Evolutionary conservation across 1,140 invertebrate genomes (phyloP), one percentile per base, ranked within the genome.

Genomic region (Pomacea maculata): DNA sequence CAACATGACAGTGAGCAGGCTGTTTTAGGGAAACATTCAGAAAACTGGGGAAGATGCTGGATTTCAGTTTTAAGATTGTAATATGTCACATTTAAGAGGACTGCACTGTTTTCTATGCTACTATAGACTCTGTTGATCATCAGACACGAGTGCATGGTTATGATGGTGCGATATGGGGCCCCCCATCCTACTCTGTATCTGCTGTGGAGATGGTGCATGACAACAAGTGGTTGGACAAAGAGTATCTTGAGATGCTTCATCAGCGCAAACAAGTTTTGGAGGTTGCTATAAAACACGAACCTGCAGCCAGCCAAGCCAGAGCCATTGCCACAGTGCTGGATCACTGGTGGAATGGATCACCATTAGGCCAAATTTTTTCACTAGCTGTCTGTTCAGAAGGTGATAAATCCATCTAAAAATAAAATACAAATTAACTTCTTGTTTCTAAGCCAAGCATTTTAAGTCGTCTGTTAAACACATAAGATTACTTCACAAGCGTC

Each of bases 111-210:
- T 45, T 45, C 25, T 45, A 6, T 61, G 15, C 57, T 61, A 61
- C 11, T 11, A 61, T 17, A 6, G 11, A 14, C 57, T 61, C 11
- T 17, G 15, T 61, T 17, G 11, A 61, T 61, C 11, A 61, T 17
- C 34, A 78, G 75, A 74, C 84, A 55, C 82, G 87, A 21, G 89
- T 91, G 17, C 87, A 90, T 82, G 82, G 86, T 14, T 89, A 88
- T 80, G 89, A 91, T 80, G 90, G 90, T 2, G 87, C 91, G 7
- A 86, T 92, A 52, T 87, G 86, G 86, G 90, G 90, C 17, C 91
- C 91, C 71, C 86, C 87, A 21, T 87, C 85, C 45, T 91, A 87
- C 83, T 89, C 89, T 19, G 78, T 88, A 34, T 83, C 88, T 17
- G 86, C 85, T 12, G 65, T 80, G 70, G 88, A 90, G 75, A 88